phyloP scores from a whole-genome alignment of 2,888 invertebrate species.

The Tenthredo mesomela region DNA sequence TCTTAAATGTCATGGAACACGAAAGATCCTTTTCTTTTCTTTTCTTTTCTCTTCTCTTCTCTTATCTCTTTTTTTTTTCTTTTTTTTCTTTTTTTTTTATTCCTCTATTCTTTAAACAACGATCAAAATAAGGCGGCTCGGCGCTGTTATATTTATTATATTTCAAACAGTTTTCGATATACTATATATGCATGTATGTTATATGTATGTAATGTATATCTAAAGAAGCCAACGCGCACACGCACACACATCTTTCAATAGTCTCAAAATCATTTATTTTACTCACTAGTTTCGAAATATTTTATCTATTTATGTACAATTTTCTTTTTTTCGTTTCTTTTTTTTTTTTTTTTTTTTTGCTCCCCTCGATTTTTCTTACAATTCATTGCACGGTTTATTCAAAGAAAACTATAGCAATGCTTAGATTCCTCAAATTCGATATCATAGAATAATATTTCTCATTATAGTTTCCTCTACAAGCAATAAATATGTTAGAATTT shows the following conservation, averaged over 20 bases:
- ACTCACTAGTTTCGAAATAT: neutral
- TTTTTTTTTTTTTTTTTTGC: neutral
- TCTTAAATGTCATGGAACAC: conserved; percentile 46
- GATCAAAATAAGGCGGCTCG: conserved; percentile 19
- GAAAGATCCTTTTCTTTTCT: conserved; percentile 44
- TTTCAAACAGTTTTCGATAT: neutral
- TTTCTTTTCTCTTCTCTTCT: conserved; percentile 29
- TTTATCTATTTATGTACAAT: neutral
- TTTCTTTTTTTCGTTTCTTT: neutral
- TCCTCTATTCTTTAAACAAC: conserved; percentile 47
- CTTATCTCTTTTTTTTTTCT: conserved; percentile 44
- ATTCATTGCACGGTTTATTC: neutral
- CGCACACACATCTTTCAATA: neutral
- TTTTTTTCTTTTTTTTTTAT: too few relatives aligned
- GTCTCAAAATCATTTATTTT: neutral
- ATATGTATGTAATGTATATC: neutral
- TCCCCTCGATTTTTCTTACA: neutral
- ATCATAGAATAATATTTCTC: neutral
- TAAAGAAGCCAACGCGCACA: neutral
- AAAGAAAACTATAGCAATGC: neutral
- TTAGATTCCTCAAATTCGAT: neutral
- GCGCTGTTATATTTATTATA: conserved; percentile 9
- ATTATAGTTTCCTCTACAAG: neutral
- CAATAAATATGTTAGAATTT: neutral
- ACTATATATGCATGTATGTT: neutral